Evolutionary conservation across 1,140 invertebrate species (phyloP).

Genomic region (Drosophila prosaltans): DNA sequence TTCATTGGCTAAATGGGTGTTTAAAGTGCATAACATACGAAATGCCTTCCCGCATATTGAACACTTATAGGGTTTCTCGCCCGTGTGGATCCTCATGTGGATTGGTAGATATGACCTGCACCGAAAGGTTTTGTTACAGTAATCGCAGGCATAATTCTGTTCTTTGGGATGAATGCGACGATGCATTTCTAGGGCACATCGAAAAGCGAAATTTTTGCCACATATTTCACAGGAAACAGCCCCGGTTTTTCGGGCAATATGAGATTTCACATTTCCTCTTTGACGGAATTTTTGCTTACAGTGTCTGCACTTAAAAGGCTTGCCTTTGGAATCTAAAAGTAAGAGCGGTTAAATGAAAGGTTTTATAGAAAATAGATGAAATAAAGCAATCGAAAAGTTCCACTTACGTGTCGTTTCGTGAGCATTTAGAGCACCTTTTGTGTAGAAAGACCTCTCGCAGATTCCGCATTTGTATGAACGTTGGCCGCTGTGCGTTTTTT

Average conservation of each 20-base stretch:
- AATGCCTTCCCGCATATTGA: conserved; percentile 90
- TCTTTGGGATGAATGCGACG: conserved; percentile 95
- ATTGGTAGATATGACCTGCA: conserved; percentile 93
- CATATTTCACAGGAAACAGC: conserved; percentile 95
- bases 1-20: no score
- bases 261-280: conserved; percentile 95
- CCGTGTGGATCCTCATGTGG: conserved; percentile 96
- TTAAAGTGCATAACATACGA: no score
- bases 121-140: conserved; percentile 91
- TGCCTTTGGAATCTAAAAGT: conserved; percentile 88
- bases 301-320: conserved; percentile 90
- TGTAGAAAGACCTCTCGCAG: background rate
- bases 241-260: conserved; percentile 86
- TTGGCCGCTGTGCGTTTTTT: background rate
- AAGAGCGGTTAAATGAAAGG: background rate
- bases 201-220: conserved; percentile 95
- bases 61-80: conserved; percentile 92
- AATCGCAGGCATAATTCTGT: conserved; percentile 94
- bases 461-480: background rate
- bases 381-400: no score
- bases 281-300: conserved; percentile 92
- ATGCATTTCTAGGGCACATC: conserved; percentile 96
- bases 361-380: no score
- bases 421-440: background rate
- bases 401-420: background rate